Conservation (phyloP, 2,113 vertebrate genomes). For the Menura novaehollandiae region DNA sequence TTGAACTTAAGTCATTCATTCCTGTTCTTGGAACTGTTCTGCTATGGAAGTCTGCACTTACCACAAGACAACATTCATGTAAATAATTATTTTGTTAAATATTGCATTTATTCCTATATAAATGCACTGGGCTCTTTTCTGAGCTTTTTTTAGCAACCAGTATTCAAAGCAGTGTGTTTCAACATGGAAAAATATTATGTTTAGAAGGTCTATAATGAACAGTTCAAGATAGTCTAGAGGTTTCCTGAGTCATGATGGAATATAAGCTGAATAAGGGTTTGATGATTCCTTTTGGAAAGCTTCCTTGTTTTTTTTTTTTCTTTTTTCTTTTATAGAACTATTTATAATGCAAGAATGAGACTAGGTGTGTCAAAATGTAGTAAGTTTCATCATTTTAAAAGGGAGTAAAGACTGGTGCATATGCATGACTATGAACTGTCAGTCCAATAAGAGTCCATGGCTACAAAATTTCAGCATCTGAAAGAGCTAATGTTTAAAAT, state of each 20-base stretch:
- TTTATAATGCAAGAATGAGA: neutral
- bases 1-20: neutral
- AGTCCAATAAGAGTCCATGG: neutral
- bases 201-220: neutral
- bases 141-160: neutral
- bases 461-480: neutral
- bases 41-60: neutral
- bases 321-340: neutral
- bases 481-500: neutral
- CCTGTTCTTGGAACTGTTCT: neutral
- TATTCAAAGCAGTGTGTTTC: neutral
- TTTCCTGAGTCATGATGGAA: neutral
- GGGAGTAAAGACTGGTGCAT: neutral
- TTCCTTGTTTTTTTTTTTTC: neutral
- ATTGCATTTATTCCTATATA: neutral
- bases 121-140: neutral
- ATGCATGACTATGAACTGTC: neutral
- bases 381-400: neutral
- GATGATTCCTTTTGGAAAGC: neutral
- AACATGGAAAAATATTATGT: neutral
- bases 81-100: neutral
- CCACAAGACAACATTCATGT: neutral
- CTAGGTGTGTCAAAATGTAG: neutral
- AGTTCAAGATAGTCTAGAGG: neutral
- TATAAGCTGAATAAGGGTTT: neutral